A percentile compares a stretch with the other conserved stretches of the same genome.
Evolutionary conservation across 2,797 vertebrate species (phyloP).

Genomic region (Pangasius djambal): DNA sequence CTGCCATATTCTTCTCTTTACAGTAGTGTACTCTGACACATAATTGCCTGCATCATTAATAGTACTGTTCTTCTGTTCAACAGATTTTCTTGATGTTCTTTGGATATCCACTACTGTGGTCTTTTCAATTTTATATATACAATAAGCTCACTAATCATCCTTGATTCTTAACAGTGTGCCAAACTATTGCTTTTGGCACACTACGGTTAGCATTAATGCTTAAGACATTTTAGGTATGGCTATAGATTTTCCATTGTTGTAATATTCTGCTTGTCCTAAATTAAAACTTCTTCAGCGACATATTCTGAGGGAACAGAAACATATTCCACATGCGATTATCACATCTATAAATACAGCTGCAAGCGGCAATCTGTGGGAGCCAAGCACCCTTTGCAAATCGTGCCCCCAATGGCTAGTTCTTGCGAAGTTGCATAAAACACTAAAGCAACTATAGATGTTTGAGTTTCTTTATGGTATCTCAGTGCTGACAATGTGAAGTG

Average conservation of each 20-base stretch:
- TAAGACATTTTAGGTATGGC: not conserved
- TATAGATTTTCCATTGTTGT: not conserved
- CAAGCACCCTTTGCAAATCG: not conserved
- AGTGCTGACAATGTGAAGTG: not conserved
- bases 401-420: not conserved
- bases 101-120: no score
- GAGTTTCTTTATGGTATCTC: not conserved
- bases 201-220: not conserved
- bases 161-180: not conserved
- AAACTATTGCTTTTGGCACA: not conserved
- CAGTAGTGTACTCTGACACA: not conserved
- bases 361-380: not conserved
- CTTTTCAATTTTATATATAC: not conserved
- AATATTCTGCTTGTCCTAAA: not conserved
- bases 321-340: not conserved
- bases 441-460: not conserved
- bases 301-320: not conserved
- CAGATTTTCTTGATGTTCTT: no score
- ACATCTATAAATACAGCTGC: not conserved
- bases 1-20: conserved; percentile 1
- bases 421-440: not conserved
- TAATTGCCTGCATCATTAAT: no score
- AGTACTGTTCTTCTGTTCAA: no score
- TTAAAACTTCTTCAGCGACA: not conserved
- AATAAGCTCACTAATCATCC: not conserved